Base-by-base conservation (phyloP, 2,888 invertebrate genomes). In the Octonoba sinensis region DNA sequence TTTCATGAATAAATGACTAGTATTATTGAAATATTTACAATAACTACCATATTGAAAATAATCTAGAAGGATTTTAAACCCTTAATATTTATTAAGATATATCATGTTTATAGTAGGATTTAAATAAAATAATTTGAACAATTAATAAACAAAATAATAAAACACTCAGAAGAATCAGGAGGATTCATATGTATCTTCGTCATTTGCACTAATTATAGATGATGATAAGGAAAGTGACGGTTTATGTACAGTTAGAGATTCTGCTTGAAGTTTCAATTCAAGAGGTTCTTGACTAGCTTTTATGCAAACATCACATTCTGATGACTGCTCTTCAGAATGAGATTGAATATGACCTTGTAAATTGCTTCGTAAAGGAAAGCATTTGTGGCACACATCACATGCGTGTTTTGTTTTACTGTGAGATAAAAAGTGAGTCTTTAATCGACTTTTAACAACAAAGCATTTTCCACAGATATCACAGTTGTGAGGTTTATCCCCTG, bases 391-490 rank as follows among this genome's bases (percentile, higher is more conserved):
- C 15, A 82, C 59, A 59, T 76, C 75, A 46, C 82, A 76, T 15
- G 67, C 18, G n/a, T 76, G 76, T 20, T 74, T 75, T 27, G 71
- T 66, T 56, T 76, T 82, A 13, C 71, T 67, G 36, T 82, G 82
- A 2, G 76, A 76, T 18, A 76, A 49, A 60, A 76, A 82, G 54
- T 82, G 82, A 16, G 82, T 82, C 24, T 82, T 82, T 22, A 82
- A 36, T 18, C 82, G 56, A 60, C 82, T 82, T 18, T 82, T 82
- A 11, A 82, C 82, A 18, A 82, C 82, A 46, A 82, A 82, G 54
- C 82, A 76, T 54, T 82, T 82, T 1, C 82, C 82, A 71, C 82
- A 82, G 27, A 82, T 66, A 51, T 72, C 76, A 67, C 82, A 82
- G 44, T 72, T 82, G 49, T 82, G 82, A 15, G 82, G 82, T 47